phyloP scores from a whole-genome alignment of 2,113 vertebrate species.

The Cyphomyrus plagiostoma region DNA sequence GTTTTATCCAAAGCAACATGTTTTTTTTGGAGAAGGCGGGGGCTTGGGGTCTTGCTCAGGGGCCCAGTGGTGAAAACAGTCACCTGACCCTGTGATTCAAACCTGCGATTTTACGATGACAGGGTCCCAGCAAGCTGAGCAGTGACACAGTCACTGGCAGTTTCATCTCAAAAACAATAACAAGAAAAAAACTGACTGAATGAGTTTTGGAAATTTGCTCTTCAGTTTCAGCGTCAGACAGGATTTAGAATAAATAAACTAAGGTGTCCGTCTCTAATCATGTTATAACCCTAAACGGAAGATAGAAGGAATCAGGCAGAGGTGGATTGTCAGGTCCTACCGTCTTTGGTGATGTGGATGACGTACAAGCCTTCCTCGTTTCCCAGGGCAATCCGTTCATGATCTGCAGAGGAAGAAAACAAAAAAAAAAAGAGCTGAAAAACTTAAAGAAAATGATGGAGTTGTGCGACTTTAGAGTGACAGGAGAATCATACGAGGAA shows the following conservation, averaged over 20 bases:
- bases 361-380: conserved; percentile 96
- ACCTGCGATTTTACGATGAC: neutral
- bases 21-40: neutral
- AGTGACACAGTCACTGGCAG: neutral
- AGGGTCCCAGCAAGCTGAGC: neutral
- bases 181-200: neutral
- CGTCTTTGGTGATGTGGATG: conserved; percentile 94
- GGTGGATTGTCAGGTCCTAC: conserved; percentile 56
- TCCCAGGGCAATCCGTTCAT: conserved; percentile 90
- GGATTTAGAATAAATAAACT: neutral
- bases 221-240: neutral
- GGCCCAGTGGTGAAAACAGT: neutral
- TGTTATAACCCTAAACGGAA: neutral
- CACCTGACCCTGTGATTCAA: neutral
- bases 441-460: neutral
- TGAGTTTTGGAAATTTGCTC: neutral
- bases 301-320: neutral
- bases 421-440: neutral
- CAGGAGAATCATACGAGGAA: neutral
- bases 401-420: conserved; percentile 63
- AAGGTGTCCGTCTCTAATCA: neutral
- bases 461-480: neutral
- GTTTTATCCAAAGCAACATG: neutral
- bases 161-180: neutral
- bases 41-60: neutral